Evolutionary conservation across 2,888 invertebrate species (phyloP), one percentile per base, ranked within the genome.

Genomic region (Sinelater perroti): DNA sequence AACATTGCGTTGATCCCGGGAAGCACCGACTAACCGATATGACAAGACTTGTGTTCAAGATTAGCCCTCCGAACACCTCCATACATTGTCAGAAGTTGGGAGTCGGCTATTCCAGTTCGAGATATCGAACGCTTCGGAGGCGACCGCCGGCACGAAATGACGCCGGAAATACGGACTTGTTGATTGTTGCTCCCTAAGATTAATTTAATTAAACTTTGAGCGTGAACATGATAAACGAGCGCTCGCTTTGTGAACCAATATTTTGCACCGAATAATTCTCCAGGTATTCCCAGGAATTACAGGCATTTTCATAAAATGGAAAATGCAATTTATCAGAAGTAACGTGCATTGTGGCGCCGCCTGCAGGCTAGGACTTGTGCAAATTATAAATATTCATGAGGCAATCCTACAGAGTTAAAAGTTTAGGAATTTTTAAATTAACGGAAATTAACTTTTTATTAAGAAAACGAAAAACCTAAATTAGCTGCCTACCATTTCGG

Each of bases 1-100:
- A 42, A 33, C 52, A 52, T 30, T 44, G 42, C 31, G 42, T 14
- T 52, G 42, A 31, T 52, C 44, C 28, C 24, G 30, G 26, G 21
- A 40, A 24, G 26, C 28, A 44, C 16, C 17, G 17, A 44, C 14
- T 10, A 33, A 52, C 38, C 52, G 52, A 52, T 52, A 52, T 30
- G 52, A 30, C 30, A 52, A 17, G 30, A 44, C 24, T 24, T 44
- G 44, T 17, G 21, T 44, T 44, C 30, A 7, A 44, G 44, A 44
- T 44, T 26, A 44, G 28, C 24, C n/a, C 18, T 44, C 17, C 44
- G 7, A 16, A 13, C 18, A 16, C 10, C 16, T 16, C 17, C 5
- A 8, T n/a, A 28, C 16, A 6, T 17, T 24, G 40, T 11, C 7
- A 14, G 24, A 40, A 24, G 24, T 24, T 24, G 40, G n/a, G 16